Conservation (phyloP, 2,888 invertebrate genomes). For the Cheilosia variabilis region DNA sequence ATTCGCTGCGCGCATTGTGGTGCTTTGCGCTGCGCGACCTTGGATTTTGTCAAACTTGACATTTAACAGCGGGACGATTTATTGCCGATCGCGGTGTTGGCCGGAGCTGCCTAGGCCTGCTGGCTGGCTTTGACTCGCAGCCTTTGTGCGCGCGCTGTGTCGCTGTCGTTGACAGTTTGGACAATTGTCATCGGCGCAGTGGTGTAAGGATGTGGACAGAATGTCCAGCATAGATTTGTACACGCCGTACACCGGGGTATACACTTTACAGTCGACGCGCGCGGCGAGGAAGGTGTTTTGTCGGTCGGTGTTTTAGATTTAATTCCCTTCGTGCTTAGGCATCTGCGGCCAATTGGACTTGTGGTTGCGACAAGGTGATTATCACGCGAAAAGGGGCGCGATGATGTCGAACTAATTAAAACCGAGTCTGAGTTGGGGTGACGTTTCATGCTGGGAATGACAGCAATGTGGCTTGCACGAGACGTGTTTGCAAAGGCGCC, state of each 20-base stretch:
- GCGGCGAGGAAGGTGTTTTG: constrained; percentile 5
- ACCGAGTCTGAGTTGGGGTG: constrained; percentile 51
- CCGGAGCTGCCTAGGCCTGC: not conserved
- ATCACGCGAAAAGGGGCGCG: constrained; percentile 64
- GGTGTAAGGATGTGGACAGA: constrained; percentile 70
- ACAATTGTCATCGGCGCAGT: constrained; percentile 58
- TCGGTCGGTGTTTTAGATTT: constrained; percentile 63
- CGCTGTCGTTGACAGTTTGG: constrained; percentile 60
- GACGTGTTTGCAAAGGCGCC: constrained; percentile 36
- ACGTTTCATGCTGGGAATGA: constrained; percentile 45
- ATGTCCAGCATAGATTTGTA: constrained; percentile 67
- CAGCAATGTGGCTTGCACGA: not conserved
- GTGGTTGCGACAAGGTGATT: constrained; percentile 54
- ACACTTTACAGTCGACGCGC: too few relatives aligned
- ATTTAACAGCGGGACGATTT: constrained; percentile 72
- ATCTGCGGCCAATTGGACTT: constrained; percentile 58
- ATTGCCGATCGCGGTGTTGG: constrained; percentile 55
- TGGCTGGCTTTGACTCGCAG: constrained; percentile 16
- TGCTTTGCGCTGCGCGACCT: constrained; percentile 62
- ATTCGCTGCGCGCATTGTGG: constrained; percentile 39
- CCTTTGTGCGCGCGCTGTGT: constrained; percentile 34
- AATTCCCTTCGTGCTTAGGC: constrained; percentile 70
- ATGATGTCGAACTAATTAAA: constrained; percentile 73
- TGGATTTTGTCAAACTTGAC: constrained; percentile 75
- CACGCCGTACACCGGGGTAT: constrained; percentile 40